Base-by-base conservation (phyloP, 2,113 vertebrate species). In the Cromileptes altivelis region DNA sequence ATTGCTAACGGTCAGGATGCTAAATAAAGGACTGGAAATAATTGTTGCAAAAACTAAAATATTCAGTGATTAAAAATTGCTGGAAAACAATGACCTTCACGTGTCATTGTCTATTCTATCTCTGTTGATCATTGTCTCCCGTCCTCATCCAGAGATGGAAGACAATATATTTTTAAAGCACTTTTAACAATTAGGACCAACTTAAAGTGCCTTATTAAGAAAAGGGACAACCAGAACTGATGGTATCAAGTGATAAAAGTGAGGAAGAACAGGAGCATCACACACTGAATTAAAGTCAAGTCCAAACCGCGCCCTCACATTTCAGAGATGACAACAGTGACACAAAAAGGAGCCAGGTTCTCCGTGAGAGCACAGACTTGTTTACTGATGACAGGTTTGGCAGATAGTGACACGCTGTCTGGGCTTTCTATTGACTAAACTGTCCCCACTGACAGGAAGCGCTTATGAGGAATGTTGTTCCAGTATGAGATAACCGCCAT, bases 401-500 rank as follows among this genome's bases (percentile, higher is more conserved):
- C 84, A 91, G 77, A 79, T 80, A 70, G 68, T 82, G 87, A 87
- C 75, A 76, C 78, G 79, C 65, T 85, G 85, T 70, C 82, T 30
- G 3, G 14, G 49, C 37, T 78, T 75, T 8, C 1, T 76, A 79
- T 75, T n/a, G 79, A 81, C 70, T 19, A 1, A 87, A 69, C 18
- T 70, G 71, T 52, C 81, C 57, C 40, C 3, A 7, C 37, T 40
- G 76, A 75, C 85, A 81, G 45, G 40, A 71, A 15, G 50, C 65
- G 40, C 60, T 70, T 17, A 50, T 27, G 75, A 77, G 60, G 53
- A 60, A 71, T 50, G 23, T 11, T 12, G 21, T 18, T 56, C 11
- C 64, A 50, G 42, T 27, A 2, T 14, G 52, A 61, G 18, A 83
- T 15, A 60, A 62, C 23, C 50, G 27, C 37, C 67, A 21, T 0